These are phyloP conservation scores for Syngnathus rostellatus DNA, from an alignment of 2,797 vertebrate species.

Conservation along the genomic window DNA sequence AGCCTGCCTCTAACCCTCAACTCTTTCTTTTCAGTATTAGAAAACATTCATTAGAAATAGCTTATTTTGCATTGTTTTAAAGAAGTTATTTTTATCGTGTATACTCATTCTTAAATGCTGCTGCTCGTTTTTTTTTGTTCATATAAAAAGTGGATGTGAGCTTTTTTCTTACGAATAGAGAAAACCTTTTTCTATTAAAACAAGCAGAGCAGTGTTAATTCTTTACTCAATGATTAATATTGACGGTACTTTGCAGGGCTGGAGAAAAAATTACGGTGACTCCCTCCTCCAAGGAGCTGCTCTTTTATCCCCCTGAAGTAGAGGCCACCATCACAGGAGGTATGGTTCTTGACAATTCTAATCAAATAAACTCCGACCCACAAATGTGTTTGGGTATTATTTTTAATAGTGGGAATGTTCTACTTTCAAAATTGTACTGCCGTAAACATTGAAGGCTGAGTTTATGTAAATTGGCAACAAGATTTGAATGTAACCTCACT, in stretches of 20 bases:
- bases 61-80: not conserved
- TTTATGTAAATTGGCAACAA: not conserved
- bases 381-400: not conserved
- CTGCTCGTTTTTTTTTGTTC: not conserved
- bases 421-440: not conserved
- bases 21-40: too few species aligned
- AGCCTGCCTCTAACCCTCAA: too few species aligned
- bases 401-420: not conserved
- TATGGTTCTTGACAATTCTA: slow-evolving; percentile 31
- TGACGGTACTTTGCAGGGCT: slow-evolving; percentile 63
- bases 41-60: too few species aligned
- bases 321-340: slow-evolving; percentile 91
- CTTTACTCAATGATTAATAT: not conserved
- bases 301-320: slow-evolving; percentile 91
- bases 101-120: not conserved
- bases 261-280: slow-evolving; percentile 95
- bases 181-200: not conserved
- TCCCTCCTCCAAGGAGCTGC: slow-evolving; percentile 89
- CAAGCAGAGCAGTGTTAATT: not conserved
- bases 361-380: not conserved
- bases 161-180: not conserved
- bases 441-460: not conserved
- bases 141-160: not conserved
- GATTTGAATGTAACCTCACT: too few species aligned
- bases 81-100: not conserved